Conservation (phyloP, 2,113 vertebrate genomes). For the Syrrhaptes paradoxus region DNA sequence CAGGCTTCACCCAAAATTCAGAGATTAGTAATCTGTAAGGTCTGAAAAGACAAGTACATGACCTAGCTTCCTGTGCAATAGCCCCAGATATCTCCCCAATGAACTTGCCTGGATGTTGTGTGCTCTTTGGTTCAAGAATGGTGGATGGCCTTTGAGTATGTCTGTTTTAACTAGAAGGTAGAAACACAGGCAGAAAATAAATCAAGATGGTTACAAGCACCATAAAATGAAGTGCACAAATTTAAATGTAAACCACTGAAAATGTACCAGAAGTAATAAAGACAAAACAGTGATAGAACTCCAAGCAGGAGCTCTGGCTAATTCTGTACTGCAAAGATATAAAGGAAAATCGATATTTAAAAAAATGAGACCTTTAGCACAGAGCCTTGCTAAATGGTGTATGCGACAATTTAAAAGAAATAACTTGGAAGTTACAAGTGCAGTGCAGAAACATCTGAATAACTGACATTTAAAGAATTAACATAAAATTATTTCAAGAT, state of each 20-base stretch:
- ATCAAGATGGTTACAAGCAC: background rate
- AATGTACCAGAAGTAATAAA: constrained; percentile 61
- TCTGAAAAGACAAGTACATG: background rate
- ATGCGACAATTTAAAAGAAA: constrained; percentile 40
- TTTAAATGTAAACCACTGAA: constrained; percentile 43
- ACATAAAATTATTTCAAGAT: constrained; percentile 31
- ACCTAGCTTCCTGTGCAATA: background rate
- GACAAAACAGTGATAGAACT: constrained; percentile 10
- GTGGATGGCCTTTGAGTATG: background rate
- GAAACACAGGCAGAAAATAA: background rate
- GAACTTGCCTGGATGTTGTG: background rate
- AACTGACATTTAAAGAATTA: constrained; percentile 60
- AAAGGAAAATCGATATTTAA: constrained; percentile 33
- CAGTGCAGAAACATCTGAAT: constrained; percentile 3
- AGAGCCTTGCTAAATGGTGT: constrained; percentile 33
- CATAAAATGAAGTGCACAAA: background rate
- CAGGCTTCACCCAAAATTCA: background rate
- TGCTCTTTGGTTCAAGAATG: background rate
- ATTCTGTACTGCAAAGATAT: background rate
- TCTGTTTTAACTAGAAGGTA: background rate
- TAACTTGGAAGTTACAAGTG: constrained; percentile 15
- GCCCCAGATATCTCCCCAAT: background rate
- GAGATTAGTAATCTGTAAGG: background rate
- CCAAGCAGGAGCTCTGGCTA: background rate
- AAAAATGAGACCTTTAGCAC: background rate